Base-by-base conservation (phyloP, 2,888 invertebrate species). In the Drosophila diplacantha region DNA sequence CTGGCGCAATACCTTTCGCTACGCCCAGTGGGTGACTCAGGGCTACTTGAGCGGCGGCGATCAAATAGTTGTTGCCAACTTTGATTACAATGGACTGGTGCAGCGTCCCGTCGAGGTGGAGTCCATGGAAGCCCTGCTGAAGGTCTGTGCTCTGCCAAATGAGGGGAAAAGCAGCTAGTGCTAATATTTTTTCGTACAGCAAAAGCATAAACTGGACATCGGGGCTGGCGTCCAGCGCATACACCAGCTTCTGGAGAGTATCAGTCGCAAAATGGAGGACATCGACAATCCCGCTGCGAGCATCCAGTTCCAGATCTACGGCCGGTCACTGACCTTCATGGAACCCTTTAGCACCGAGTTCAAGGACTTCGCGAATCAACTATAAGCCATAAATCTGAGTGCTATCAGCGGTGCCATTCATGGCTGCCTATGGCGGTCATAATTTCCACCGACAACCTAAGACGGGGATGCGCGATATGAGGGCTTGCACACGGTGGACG, bases 311-410 rank as follows among this genome's bases (percentile, higher is more conserved):
- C 22, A 22, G 1, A 3, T 22, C n/a, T 22, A 22, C 22, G n/a
- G n/a, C 22, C 22, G 22, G 5, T 1, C 2, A 0, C 11, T 49
- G 24, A 0, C 29, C 20, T 35, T 31, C 9, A 22, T 24, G 24
- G 9, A 41, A 39, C 31, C 2, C 29, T 56, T 24, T 6, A 3
- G 12, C 3, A 16, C 44, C 9, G 20, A 46, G 3, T 68, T 50
- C 5, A 46, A 60, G 7, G 2, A 59, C 1, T 60, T 37, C 11
- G 39, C 18, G n/a, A 60, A 60, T 35, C 29, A 57, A n/a, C 12
- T 34, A 29, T 44, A 12, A 26, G 11, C 41, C 26, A 12, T 43
- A 18, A 44, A 44, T 14, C 31, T 9, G 18, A 8, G 14, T 31
- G 14, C 18, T 12, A 26, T 18, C 26, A 26, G 7, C 43, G 16